These are phyloP conservation scores for Vanessa cardui DNA, from an alignment of 2,888 invertebrate genomes.

Conservation along the genomic window DNA sequence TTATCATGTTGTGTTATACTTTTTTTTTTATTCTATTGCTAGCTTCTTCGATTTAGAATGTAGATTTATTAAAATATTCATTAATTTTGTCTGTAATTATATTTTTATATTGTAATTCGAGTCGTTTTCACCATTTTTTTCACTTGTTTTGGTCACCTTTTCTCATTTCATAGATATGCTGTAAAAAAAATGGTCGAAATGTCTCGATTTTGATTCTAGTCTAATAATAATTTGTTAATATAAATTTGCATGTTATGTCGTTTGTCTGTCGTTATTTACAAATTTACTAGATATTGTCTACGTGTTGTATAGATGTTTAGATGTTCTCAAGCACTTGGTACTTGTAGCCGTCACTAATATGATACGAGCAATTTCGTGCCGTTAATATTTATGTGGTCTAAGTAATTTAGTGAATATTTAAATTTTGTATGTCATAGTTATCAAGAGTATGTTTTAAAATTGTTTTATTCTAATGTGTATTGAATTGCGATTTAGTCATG, in stretches of 20 bases:
- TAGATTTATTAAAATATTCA: conserved; percentile 29
- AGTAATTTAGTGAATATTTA: conserved; percentile 11
- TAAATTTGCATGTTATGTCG: conserved; percentile 70
- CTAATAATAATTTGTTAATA: conserved; percentile 36
- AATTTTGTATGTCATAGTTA: conserved; percentile 13
- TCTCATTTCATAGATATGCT: no score
- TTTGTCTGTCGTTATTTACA: conserved; percentile 45
- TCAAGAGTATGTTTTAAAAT: background rate
- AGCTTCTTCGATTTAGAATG: conserved; percentile 37
- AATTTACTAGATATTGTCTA: conserved; percentile 40
- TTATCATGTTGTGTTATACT: conserved; percentile 31
- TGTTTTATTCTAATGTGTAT: conserved; percentile 3
- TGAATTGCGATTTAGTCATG: background rate
- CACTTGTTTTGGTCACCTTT: background rate
- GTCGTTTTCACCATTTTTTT: conserved; percentile 41
- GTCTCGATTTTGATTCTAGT: conserved; percentile 35
- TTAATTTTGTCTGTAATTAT: conserved; percentile 29
- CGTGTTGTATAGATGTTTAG: conserved; percentile 44
- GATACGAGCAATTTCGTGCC: conserved; percentile 62
- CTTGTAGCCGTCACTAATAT: conserved; percentile 69
- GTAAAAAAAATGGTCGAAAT: conserved; percentile 36
- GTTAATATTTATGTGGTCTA: conserved; percentile 37
- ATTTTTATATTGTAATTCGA: conserved; percentile 33
- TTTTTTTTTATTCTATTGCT: conserved; percentile 37
- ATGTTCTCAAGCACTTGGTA: conserved; percentile 65